Evolutionary conservation across 2,113 vertebrate genomes (phyloP).

Genomic region (Perca flavescens): DNA sequence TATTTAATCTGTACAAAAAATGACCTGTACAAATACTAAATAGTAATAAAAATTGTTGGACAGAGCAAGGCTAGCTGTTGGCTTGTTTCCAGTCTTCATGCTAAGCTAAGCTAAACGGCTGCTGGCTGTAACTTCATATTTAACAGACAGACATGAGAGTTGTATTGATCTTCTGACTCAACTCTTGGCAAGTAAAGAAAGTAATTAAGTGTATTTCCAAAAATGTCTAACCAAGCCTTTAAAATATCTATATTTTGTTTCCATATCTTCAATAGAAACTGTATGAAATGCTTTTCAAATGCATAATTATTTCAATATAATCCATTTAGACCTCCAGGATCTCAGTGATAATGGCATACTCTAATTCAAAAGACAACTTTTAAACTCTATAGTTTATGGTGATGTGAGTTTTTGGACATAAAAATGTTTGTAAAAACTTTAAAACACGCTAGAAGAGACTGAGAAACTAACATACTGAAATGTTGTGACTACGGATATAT

Average conservation of each 20-base stretch:
- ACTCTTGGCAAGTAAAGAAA: background rate
- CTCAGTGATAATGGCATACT: background rate
- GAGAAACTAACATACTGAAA: background rate
- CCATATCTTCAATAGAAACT: background rate
- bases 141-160: too few species aligned
- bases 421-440: background rate
- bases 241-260: slow-evolving; percentile 3
- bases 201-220: background rate
- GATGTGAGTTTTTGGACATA: background rate
- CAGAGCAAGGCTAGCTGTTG: background rate
- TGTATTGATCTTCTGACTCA: background rate
- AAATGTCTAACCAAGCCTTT: background rate
- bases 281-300: background rate
- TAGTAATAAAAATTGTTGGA: background rate
- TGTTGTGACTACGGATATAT: background rate
- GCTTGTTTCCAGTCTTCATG: background rate
- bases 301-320: background rate
- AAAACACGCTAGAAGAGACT: background rate
- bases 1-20: background rate
- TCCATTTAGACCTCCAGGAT: background rate
- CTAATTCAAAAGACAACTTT: background rate
- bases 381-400: background rate
- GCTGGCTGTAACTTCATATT: background rate
- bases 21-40: background rate
- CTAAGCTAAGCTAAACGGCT: background rate